These are phyloP conservation scores for Maniola jurtina DNA, from an alignment of 1,140 invertebrate species.

Conservation along the genomic window DNA sequence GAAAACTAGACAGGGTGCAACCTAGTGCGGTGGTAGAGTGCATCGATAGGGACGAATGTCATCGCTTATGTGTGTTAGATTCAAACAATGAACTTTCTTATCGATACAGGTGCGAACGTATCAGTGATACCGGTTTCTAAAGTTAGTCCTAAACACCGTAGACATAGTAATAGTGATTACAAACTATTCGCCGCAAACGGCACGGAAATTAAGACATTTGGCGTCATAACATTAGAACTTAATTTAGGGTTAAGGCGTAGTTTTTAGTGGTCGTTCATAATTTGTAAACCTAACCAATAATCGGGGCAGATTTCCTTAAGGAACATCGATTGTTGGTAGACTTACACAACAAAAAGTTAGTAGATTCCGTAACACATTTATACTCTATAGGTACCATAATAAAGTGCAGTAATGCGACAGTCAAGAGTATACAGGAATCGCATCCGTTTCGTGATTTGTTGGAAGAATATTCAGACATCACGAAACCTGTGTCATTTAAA, in stretches of 20 bases:
- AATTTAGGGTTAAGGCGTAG: conserved; percentile 10
- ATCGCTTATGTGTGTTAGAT: not conserved
- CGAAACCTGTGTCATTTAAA: no score
- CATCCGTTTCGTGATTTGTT: no score
- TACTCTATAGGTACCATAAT: no score
- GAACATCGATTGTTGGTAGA: no score
- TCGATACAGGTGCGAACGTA: not conserved
- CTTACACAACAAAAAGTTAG: no score
- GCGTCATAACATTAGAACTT: conserved; percentile 3
- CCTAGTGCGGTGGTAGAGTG: not conserved
- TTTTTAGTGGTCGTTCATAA: conserved; percentile 8
- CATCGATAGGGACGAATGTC: not conserved
- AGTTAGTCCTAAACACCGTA: not conserved
- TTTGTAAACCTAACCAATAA: conserved; percentile 4
- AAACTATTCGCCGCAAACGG: conserved; percentile 11
- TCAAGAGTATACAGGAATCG: no score
- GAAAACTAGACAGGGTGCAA: not conserved
- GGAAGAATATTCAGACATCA: no score
- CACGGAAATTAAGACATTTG: conserved; percentile 7
- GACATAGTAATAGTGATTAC: not conserved
- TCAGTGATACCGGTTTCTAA: conserved; percentile 1
- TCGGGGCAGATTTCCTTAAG: conserved; percentile 6
- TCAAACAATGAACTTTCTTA: not conserved
- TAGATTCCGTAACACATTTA: no score
- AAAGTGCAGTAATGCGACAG: no score